Percentiles rank a stretch among this genome's conserved stretches.
phyloP scores from a whole-genome alignment of 2,888 invertebrate genomes.

The Dicyrtoma fusca region DNA sequence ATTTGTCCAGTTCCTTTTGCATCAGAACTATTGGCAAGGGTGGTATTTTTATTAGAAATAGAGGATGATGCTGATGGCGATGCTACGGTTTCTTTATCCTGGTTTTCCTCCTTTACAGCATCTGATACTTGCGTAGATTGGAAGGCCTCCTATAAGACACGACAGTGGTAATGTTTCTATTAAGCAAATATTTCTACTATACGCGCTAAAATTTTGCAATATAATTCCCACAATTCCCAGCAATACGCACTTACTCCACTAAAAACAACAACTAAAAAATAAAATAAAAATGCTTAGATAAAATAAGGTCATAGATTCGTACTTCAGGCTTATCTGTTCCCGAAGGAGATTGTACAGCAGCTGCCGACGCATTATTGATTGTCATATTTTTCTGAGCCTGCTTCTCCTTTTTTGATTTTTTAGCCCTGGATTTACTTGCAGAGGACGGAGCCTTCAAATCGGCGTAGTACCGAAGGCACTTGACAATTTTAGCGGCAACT shows the following conservation, averaged over 20 bases:
- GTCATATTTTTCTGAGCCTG: neutral
- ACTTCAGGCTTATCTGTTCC: neutral
- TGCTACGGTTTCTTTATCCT: neutral
- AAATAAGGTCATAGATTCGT: neutral
- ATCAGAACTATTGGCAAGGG: too few relatives aligned
- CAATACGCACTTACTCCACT: too few relatives aligned
- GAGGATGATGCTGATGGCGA: constrained; percentile 10
- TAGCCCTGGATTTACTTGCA: constrained; percentile 34
- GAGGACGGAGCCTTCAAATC: constrained; percentile 32
- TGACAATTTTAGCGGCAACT: constrained; percentile 45
- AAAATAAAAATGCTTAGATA: too few relatives aligned
- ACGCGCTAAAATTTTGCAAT: too few relatives aligned
- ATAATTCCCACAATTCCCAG: too few relatives aligned
- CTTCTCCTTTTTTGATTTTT: constrained; percentile 1
- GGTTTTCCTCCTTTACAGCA: neutral
- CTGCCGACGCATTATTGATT: neutral
- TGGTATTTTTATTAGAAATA: too few relatives aligned
- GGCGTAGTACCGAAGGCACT: constrained; percentile 51
- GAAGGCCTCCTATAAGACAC: neutral
- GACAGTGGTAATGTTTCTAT: too few relatives aligned
- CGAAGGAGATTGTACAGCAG: neutral
- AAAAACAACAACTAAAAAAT: too few relatives aligned
- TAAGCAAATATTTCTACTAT: too few relatives aligned
- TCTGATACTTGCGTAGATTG: neutral
- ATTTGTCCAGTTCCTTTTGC: too few relatives aligned